Evolutionary conservation across 1,140 invertebrate species (phyloP).

Genomic region (Zaprionus vittiger): DNA sequence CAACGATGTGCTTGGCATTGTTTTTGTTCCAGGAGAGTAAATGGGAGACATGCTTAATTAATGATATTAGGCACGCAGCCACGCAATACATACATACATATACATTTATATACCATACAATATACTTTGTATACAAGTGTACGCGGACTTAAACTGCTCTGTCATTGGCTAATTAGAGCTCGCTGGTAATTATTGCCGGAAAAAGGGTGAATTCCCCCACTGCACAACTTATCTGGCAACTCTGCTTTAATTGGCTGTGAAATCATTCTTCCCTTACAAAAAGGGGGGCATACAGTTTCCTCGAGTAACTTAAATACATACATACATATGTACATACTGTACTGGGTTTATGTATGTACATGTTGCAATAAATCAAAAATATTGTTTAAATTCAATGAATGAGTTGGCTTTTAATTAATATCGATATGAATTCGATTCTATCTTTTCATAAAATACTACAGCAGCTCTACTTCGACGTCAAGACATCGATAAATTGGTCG

Average conservation of each 20-base stretch:
- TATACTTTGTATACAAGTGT: not conserved
- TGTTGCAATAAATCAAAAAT: no score
- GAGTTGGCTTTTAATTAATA: no score
- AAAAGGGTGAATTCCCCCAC: conserved; percentile 57
- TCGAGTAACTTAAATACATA: no score
- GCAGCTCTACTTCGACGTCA: no score
- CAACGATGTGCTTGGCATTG: conserved; percentile 19
- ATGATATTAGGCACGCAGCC: conserved; percentile 2
- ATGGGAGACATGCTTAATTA: conserved; percentile 43
- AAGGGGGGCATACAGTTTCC: no score
- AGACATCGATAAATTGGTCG: no score
- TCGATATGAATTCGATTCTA: no score
- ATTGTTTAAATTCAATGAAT: no score
- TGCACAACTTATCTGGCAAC: conserved; percentile 8
- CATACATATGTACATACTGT: no score
- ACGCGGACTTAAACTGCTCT: conserved; percentile 15
- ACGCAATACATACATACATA: not conserved
- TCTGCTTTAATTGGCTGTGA: conserved; percentile 58
- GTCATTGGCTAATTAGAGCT: conserved; percentile 76
- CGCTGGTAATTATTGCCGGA: conserved; percentile 52
- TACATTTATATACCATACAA: not conserved
- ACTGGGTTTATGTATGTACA: no score
- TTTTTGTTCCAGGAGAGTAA: not conserved
- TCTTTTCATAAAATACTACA: no score
- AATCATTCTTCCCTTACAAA: not conserved